Evolutionary conservation across 2,888 invertebrate species (phyloP).

Genomic region (Oscheius onirici): DNA sequence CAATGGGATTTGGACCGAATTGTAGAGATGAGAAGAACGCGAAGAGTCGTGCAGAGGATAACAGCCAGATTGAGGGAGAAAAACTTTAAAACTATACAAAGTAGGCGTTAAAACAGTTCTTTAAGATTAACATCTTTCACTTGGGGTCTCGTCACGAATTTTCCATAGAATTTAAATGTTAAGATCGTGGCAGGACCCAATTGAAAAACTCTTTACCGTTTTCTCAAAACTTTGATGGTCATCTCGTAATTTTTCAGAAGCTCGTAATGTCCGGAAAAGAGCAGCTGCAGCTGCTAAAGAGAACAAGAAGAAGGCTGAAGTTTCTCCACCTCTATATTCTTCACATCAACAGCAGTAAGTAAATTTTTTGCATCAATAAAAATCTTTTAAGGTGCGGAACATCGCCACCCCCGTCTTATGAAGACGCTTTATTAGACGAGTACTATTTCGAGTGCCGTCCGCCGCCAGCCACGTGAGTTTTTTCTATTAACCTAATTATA

Average conservation of each 20-base stretch:
- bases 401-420: constrained; percentile 71
- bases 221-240: too few relatives aligned
- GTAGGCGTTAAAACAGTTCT: too few relatives aligned
- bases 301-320: constrained; percentile 36
- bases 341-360: constrained; percentile 42
- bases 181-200: too few relatives aligned
- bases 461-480: constrained; percentile 16
- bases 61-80: constrained; percentile 69
- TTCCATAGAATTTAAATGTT: too few relatives aligned
- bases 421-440: constrained; percentile 69
- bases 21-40: constrained; percentile 69
- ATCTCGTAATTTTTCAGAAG: constrained; percentile 55
- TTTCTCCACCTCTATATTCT: constrained; percentile 56
- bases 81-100: constrained; percentile 69
- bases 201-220: too few relatives aligned
- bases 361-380: too few relatives aligned
- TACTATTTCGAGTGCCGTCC: constrained; percentile 68
- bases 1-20: constrained; percentile 71
- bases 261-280: constrained; percentile 64
- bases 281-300: constrained; percentile 52
- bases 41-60: constrained; percentile 68
- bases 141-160: too few relatives aligned
- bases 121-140: too few relatives aligned
- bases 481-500: not conserved
- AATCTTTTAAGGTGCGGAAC: constrained; percentile 52